Evolutionary conservation across 1,140 invertebrate genomes (phyloP).

Genomic region (Antheraea mylitta): DNA sequence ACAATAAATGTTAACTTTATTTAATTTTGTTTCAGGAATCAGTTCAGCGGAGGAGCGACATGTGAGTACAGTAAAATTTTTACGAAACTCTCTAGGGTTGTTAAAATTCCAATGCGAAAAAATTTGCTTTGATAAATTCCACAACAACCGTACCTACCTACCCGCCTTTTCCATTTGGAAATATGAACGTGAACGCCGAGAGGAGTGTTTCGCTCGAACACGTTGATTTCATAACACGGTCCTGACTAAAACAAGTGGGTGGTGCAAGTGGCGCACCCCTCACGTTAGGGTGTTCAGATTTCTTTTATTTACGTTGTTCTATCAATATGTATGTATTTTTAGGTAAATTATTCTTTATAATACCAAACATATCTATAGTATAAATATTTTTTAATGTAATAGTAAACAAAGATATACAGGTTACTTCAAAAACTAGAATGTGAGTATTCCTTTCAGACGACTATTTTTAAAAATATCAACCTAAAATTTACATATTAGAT

Average conservation of each 20-base stretch:
- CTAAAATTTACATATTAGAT: too few relatives aligned
- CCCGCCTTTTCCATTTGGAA: slow-evolving; percentile 67
- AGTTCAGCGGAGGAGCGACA: slow-evolving; percentile 85
- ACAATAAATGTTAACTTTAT: slow-evolving; percentile 4
- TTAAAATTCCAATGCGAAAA: slow-evolving; percentile 61
- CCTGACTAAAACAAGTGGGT: slow-evolving; percentile 70
- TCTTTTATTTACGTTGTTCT: background rate
- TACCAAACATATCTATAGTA: too few relatives aligned
- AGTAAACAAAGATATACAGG: too few relatives aligned
- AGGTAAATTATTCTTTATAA: too few relatives aligned
- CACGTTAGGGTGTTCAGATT: slow-evolving; percentile 32
- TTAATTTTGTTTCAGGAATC: slow-evolving; percentile 80
- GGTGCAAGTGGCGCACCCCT: slow-evolving; percentile 61
- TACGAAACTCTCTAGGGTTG: slow-evolving; percentile 49
- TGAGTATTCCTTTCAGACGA: too few relatives aligned
- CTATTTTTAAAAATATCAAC: too few relatives aligned
- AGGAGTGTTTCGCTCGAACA: slow-evolving; percentile 71
- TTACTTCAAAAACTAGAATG: too few relatives aligned
- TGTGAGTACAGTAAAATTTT: slow-evolving; percentile 79
- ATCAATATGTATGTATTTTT: background rate
- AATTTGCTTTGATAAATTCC: slow-evolving; percentile 66
- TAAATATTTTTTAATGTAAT: too few relatives aligned
- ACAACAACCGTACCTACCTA: slow-evolving; percentile 50
- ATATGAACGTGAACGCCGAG: slow-evolving; percentile 49
- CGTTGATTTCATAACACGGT: slow-evolving; percentile 75